phyloP scores from a whole-genome alignment of 2,113 vertebrate genomes.

The Podarcis raffonei region DNA sequence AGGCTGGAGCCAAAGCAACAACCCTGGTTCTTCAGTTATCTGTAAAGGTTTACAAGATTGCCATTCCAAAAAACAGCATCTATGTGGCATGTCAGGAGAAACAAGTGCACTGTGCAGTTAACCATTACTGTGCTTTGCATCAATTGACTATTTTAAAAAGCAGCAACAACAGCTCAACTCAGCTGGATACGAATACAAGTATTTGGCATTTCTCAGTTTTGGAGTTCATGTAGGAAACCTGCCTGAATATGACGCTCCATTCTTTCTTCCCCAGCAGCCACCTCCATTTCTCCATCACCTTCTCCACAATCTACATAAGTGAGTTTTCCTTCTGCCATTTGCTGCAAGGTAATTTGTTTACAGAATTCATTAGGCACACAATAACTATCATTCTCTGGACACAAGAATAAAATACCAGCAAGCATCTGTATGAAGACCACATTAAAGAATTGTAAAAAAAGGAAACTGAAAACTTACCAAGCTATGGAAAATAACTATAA shows the following conservation, averaged over 20 bases:
- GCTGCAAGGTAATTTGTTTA: constrained; percentile 65
- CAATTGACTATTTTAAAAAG: neutral
- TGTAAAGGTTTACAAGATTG: constrained; percentile 41
- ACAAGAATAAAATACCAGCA: neutral
- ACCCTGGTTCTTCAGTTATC: constrained; percentile 28
- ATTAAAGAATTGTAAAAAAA: neutral
- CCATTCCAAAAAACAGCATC: constrained; percentile 81
- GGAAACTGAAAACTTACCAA: neutral
- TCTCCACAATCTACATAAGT: constrained; percentile 57
- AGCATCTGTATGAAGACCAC: neutral
- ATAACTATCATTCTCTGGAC: neutral
- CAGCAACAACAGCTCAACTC: neutral
- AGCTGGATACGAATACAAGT: neutral
- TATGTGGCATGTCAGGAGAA: constrained; percentile 67
- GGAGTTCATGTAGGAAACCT: constrained; percentile 11
- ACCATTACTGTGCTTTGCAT: constrained; percentile 20
- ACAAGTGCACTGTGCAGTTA: constrained; percentile 13
- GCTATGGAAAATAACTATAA: neutral
- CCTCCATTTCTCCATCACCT: constrained; percentile 68
- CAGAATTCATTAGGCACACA: neutral
- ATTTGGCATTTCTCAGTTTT: neutral
- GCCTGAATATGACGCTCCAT: constrained; percentile 75
- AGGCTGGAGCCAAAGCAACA: constrained; percentile 19
- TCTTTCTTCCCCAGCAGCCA: constrained; percentile 54
- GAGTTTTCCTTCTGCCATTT: constrained; percentile 77